These are phyloP conservation scores for Rhynchonycteris naso DNA, from an alignment of 2,797 vertebrate genomes.

Conservation along the genomic window DNA sequence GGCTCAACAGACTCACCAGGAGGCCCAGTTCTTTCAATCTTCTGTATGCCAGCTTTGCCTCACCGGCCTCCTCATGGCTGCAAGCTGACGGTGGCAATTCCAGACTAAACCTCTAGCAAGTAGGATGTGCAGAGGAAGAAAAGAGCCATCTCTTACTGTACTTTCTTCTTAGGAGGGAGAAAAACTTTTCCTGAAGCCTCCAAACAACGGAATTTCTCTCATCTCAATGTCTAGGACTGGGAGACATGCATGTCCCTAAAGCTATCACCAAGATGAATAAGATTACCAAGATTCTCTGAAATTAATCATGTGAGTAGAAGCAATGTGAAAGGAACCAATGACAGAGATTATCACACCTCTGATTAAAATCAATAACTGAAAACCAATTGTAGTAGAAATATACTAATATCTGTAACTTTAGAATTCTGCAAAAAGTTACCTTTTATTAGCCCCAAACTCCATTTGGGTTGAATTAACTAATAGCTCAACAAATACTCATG, in stretches of 20 bases:
- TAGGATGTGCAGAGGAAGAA: not conserved
- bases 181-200: not conserved
- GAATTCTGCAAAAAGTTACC: not conserved
- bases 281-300: not conserved
- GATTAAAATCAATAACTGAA: constrained; percentile 15
- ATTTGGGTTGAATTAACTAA: not conserved
- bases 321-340: not conserved
- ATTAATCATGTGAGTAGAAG: not conserved
- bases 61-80: rapidly evolving
- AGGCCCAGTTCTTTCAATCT: not conserved
- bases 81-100: not conserved
- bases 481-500: not conserved
- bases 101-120: not conserved
- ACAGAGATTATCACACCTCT: not conserved
- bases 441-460: not conserved
- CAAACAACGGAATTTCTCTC: not conserved
- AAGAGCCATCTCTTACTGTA: not conserved
- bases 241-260: not conserved
- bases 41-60: not conserved
- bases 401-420: not conserved
- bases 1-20: not conserved
- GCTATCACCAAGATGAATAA: not conserved
- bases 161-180: not conserved
- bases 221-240: not conserved
- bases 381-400: not conserved